Base-by-base conservation (phyloP, 2,888 invertebrate genomes). In the Andrena camellia region DNA sequence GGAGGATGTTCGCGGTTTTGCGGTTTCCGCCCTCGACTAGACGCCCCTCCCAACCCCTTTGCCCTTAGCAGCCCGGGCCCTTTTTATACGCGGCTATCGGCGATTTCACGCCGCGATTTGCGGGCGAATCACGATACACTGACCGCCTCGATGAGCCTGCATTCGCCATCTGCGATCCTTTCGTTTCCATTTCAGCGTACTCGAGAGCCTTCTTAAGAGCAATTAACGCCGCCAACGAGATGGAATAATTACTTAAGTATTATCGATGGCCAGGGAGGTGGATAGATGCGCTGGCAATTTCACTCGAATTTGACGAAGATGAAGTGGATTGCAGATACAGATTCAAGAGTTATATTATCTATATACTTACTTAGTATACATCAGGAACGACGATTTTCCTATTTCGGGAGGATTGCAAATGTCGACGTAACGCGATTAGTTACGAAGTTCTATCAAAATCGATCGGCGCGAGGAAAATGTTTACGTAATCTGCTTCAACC, bases 1-100 rank as follows among this genome's bases (percentile, higher is more conserved):
- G 91, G 90, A 90, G 92, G 92, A 93, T 93, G 88, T 85, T 89
- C 93, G 93, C 88, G 94, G 94, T 94, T 93, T 92, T 93, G 94
- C 81, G 94, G 94, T 93, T 93, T 94, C 91, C 93, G 92, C 90
- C 90, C 86, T 89, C 86, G 85, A 89, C 82, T 84, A 86, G 75
- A 57, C 71, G 70, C 73, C 72, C 72, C 75, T n/a, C 62, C 35
- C 33, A 35, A 67, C 81, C 81, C 31, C 59, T 74, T 54, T 35
- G 31, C 29, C 62, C 68, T 54, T 63, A 33, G 62, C 77, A 54
- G 4, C 67, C 48, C 48, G 42, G 13, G 26, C 77, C 82, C 85
- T 86, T 86, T 83, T 82, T 81, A 64, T 76, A 63, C 79, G 54
- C 60, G 70, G 67, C 50, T 74, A 84, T 86, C 84, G 82, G 59